Evolutionary conservation across 35 echinoderm and acorn worm species (phyloP).

Genomic region (Heliocidaris erythrogramma): DNA sequence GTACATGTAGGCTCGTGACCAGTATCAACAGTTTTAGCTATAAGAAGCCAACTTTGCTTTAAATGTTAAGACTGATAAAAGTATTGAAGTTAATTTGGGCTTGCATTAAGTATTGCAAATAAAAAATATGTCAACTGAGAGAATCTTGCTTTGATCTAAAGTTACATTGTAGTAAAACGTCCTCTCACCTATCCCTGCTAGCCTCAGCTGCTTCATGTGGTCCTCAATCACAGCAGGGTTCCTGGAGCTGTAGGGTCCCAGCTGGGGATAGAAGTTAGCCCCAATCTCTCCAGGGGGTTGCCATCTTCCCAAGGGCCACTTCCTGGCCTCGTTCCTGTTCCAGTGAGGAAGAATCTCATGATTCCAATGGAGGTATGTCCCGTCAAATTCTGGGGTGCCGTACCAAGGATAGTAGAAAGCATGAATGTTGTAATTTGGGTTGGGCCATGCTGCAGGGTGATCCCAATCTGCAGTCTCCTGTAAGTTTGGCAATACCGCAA

Average conservation of each 20-base stretch:
- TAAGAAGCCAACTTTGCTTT: too few relatives aligned
- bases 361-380: constrained; percentile 85
- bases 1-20: too few relatives aligned
- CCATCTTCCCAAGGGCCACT: constrained; percentile 65
- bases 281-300: constrained; percentile 91
- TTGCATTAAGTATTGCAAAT: too few relatives aligned
- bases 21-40: too few relatives aligned
- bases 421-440: constrained; percentile 79
- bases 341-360: constrained; percentile 85
- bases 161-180: neutral
- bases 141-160: too few relatives aligned
- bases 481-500: neutral
- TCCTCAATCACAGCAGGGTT: constrained; percentile 77
- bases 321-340: constrained; percentile 81
- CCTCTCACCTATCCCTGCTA: constrained; percentile 79
- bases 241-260: constrained; percentile 92
- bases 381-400: constrained; percentile 81
- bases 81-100: too few relatives aligned
- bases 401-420: constrained; percentile 99
- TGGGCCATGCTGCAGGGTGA: constrained; percentile 7
- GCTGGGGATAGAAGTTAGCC: constrained; percentile 91
- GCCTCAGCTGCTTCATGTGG: constrained; percentile 92
- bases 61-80: too few relatives aligned
- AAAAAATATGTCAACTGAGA: too few relatives aligned
- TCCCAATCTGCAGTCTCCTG: neutral